Evolutionary conservation across 1,140 invertebrate genomes (phyloP), one percentile per base, ranked within the genome.

Genomic region (Centruroides vittatus): DNA sequence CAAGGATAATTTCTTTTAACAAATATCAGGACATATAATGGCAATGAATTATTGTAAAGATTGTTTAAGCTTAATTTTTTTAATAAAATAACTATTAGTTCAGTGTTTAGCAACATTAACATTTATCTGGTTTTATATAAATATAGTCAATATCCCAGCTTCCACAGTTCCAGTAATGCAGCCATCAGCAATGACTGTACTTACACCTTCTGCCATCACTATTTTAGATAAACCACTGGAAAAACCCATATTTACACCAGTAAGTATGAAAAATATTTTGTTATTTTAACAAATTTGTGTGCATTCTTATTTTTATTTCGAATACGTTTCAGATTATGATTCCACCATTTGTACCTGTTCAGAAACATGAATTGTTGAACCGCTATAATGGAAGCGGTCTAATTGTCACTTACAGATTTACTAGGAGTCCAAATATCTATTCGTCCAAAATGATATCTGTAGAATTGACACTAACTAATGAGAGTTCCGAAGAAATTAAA

Each of bases 361-460:
- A 81, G 69, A 76, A 76, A 12, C 76, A 76, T 60, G 88, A 91
- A 76, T 74, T 94, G 48, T 67, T 96, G 12, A 88, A 89, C 70
- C 84, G 84, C 74, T 84, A 93, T 53, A 80, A 74, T 66, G 84
- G 78, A n/a, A 73, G 84, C 13, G 93, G 93, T 1, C 73, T 97
- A 41, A 79, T 81, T 66, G 77, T 89, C 35, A 75, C 78, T 34
- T 86, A 84, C 68, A 80, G 86, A 61, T 94, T 88, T 75, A 85
- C 84, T 0, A 80, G 91, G 65, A 80, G 83, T 8, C 86, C 87
- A 36, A 91, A 95, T 73, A 78, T 95, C 57, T 89, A 85, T 74
- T 93, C 89, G 35, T 78, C 84, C 35, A 79, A 78, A 63, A 92
- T 97, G 86, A 82, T 83, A 58, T 86, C 85, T 51, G 76, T 97